phyloP scores from a whole-genome alignment of 2,113 vertebrate species.

The Todiramphus saurophagus region DNA sequence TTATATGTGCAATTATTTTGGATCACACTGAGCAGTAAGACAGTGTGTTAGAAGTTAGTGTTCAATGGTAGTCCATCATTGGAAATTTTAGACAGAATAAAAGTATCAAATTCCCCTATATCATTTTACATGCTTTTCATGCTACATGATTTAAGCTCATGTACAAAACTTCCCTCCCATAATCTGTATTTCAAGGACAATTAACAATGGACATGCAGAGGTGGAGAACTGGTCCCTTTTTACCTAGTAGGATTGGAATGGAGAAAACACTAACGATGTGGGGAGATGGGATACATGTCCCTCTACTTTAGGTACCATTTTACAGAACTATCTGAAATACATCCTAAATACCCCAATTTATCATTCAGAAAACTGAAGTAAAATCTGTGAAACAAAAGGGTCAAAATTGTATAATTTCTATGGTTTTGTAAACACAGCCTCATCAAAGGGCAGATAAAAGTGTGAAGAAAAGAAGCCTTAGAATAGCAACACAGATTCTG shows the following conservation, averaged over 20 bases:
- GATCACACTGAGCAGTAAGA: conserved; percentile 41
- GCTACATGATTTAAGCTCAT: neutral
- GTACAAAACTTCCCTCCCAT: neutral
- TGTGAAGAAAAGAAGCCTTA: neutral
- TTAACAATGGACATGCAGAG: neutral
- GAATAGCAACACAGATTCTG: neutral
- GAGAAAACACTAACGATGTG: neutral
- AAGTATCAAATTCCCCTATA: neutral
- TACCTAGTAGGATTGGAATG: neutral
- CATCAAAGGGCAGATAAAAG: neutral
- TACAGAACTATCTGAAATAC: neutral
- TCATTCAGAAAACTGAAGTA: neutral
- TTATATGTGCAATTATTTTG: conserved; percentile 64
- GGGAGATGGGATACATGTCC: neutral
- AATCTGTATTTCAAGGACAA: neutral
- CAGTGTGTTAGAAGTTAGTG: neutral
- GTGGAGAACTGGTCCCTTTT: neutral
- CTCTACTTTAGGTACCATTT: neutral
- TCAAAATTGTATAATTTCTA: neutral
- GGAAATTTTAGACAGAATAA: conserved; percentile 1
- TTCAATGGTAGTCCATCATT: neutral
- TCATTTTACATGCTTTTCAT: conserved; percentile 23
- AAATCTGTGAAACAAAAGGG: neutral
- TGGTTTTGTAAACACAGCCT: neutral
- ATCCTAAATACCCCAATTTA: neutral